Evolutionary conservation across 2,113 vertebrate genomes (phyloP).

Genomic region (Dicerorhinus sumatrensis): DNA sequence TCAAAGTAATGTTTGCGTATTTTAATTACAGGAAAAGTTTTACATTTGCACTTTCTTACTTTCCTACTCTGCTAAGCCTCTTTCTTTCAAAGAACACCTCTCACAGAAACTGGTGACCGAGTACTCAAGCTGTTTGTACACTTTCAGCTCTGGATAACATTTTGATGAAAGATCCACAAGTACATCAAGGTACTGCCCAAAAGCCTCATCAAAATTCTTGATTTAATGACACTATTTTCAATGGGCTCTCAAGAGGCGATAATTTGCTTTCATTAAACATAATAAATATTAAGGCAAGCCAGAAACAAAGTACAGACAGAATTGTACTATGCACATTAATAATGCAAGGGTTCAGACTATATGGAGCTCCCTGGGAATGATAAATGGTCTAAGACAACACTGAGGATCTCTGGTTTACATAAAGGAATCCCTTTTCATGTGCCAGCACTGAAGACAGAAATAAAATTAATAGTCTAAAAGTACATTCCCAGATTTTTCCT

Average conservation of each 20-base stretch:
- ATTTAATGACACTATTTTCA: constrained; percentile 24
- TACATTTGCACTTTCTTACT: background rate
- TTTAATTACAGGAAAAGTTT: constrained; percentile 49
- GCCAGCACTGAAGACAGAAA: background rate
- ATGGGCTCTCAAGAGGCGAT: constrained; percentile 41
- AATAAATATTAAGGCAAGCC: constrained; percentile 50
- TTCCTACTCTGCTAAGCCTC: background rate
- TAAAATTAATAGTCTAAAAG: background rate
- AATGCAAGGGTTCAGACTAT: background rate
- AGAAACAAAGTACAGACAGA: constrained; percentile 47
- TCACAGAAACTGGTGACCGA: background rate
- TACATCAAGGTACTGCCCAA: background rate
- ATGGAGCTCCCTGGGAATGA: background rate
- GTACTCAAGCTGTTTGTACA: background rate
- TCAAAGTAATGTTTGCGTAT: background rate
- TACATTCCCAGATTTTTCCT: background rate
- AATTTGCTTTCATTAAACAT: constrained; percentile 60
- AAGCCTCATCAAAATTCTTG: constrained; percentile 59
- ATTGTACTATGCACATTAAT: background rate
- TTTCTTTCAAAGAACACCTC: constrained; percentile 25
- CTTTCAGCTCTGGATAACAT: background rate
- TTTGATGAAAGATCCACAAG: constrained; percentile 20
- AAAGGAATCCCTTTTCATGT: background rate
- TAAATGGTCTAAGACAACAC: background rate
- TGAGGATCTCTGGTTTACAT: background rate